Percentiles rank a stretch among this genome's conserved stretches.
Conservation (phyloP, 2,113 vertebrate species). For the Spilogale gracilis region DNA sequence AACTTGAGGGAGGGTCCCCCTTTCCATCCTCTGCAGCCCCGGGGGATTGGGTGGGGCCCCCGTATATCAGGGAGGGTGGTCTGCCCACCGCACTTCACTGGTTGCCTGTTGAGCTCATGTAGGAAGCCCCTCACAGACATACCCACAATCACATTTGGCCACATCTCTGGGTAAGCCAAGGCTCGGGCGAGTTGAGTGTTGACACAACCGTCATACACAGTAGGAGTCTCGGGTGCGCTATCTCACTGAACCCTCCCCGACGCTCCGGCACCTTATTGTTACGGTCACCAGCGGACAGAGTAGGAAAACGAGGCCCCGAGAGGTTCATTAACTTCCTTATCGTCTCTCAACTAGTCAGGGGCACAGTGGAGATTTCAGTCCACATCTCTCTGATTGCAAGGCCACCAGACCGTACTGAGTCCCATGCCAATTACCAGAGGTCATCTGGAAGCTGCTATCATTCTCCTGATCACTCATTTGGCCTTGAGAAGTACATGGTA, state of each 20-base stretch:
- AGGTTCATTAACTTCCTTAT: not conserved
- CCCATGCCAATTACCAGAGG: not conserved
- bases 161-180: not conserved
- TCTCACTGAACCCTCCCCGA: not conserved
- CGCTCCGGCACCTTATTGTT: not conserved
- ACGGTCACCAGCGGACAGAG: not conserved
- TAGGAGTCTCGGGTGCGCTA: too few relatives aligned
- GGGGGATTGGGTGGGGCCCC: not conserved
- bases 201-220: not conserved
- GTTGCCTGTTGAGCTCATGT: not conserved
- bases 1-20: too few relatives aligned
- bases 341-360: not conserved
- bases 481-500: not conserved
- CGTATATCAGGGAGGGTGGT: not conserved
- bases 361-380: not conserved
- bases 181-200: not conserved
- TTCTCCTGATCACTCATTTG: not conserved
- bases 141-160: not conserved
- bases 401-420: not conserved
- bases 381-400: not conserved
- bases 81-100: not conserved
- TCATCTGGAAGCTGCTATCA: not conserved
- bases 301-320: not conserved
- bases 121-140: not conserved
- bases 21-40: not conserved